Percentiles rank a stretch among this genome's conserved stretches.
Evolutionary conservation across 2,797 vertebrate genomes (phyloP).

Genomic region (Rhabdophis nuchalis): DNA sequence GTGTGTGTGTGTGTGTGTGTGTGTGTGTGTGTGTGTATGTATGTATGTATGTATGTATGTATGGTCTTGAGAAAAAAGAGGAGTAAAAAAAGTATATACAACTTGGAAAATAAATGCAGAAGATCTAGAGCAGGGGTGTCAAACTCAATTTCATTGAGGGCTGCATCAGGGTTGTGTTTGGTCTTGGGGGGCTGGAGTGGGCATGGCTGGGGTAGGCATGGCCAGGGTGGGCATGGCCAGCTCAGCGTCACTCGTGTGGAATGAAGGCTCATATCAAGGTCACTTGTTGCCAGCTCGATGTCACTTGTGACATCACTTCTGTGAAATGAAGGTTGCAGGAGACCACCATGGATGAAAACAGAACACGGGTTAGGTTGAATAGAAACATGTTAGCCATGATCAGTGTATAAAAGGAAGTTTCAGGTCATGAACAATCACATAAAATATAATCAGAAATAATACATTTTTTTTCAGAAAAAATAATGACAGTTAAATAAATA

Average conservation of each 20-base stretch:
- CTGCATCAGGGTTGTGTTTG: no score
- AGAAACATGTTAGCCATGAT: neutral
- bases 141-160: no score
- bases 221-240: no score
- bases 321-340: no score
- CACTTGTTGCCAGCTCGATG: no score
- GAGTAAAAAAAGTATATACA: neutral
- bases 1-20: no score
- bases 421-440: neutral
- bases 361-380: neutral
- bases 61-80: neutral
- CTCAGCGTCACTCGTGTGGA: no score
- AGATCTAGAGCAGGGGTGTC: neutral
- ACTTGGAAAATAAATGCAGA: neutral
- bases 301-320: no score
- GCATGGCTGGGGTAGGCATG: no score
- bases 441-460: neutral
- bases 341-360: rapidly evolving
- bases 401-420: neutral
- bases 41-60: neutral
- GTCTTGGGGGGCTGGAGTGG: no score
- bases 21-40: neutral
- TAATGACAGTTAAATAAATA: neutral
- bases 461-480: neutral
- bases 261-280: no score